Conservation (phyloP, 2,797 vertebrate species). For the Halcyon chelicuti region DNA sequence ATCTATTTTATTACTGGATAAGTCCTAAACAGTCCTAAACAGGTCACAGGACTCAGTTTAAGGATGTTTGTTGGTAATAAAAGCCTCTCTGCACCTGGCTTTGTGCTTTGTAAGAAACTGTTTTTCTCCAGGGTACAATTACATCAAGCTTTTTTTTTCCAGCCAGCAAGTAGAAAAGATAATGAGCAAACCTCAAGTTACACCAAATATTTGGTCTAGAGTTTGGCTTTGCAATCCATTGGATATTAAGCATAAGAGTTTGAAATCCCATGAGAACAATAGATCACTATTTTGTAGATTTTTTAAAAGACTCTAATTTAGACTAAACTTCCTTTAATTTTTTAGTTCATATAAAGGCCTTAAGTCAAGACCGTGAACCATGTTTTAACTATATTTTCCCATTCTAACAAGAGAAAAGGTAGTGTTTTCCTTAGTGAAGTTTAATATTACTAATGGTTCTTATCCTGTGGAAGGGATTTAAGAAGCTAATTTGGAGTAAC, state of each 20-base stretch:
- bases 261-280: constrained; percentile 74
- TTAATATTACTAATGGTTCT: constrained; percentile 65
- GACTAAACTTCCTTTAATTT: constrained; percentile 69
- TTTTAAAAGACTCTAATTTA: constrained; percentile 75
- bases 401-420: constrained; percentile 12
- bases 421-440: constrained; percentile 6
- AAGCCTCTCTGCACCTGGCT: constrained; percentile 72
- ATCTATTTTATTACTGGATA: constrained; percentile 24
- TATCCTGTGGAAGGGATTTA: constrained; percentile 50
- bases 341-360: constrained; percentile 57
- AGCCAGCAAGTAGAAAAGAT: constrained; percentile 70
- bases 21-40: constrained; percentile 42
- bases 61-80: constrained; percentile 72
- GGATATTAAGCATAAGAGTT: constrained; percentile 73
- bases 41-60: constrained; percentile 47
- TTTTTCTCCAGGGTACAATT: constrained; percentile 77
- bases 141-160: constrained; percentile 68
- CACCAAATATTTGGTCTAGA: constrained; percentile 81
- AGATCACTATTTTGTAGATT: constrained; percentile 64
- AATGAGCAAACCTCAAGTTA: constrained; percentile 79
- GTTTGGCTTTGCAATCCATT: constrained; percentile 73
- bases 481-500: constrained; percentile 49
- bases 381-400: constrained; percentile 53
- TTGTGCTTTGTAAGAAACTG: constrained; percentile 73
- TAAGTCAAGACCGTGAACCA: constrained; percentile 46